Base-by-base conservation (phyloP, 2,113 vertebrate species). In the Aplodontia rufa region DNA sequence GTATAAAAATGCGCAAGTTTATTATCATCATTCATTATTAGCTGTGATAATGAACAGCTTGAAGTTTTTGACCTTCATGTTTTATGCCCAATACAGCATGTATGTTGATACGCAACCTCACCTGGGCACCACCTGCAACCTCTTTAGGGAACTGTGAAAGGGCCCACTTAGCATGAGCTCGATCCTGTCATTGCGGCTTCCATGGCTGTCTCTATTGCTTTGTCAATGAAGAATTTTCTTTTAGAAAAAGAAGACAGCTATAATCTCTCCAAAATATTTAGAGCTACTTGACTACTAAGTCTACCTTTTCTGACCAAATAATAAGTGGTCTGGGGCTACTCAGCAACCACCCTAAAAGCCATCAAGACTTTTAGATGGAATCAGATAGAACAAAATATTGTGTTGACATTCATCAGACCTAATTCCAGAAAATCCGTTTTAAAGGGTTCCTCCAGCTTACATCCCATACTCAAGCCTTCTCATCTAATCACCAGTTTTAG, bases 221-320 rank as follows among this genome's bases (percentile, higher is more conserved):
- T 22, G 9, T 47, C 45, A 80, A 75, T 78, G 47, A 45, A 92
- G 32, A 93, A 45, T 28, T 53, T 82, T 51, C 7, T 60, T 91
- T 78, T 64, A 94, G 80, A 55, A 93, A 97, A 81, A 81, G 40
- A 82, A 76, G 84, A 42, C 40, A 71, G 68, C 42, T 45, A 51
- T 30, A 49, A 86, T 20, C 89, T 74, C 76, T 83, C 53, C 28
- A 78, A 79, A 91, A 45, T 72, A 30, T 37, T 60, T 35, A 90
- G 40, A 93, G 66, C 10, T 35, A 91, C 32, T 82, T 79, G 55
- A 78, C 32, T 76, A 32, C 20, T 60, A 60, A 47, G 68, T 47
- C 8, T 83, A 28, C 5, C 26, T 87, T 60, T 45, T 85, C 69
- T 75, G 35, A 45, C 68, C 74, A 78, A 92, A 90, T 30, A 88